Conservation (phyloP, 1,140 invertebrate genomes). For the Brachionus asplanchnoidis region DNA sequence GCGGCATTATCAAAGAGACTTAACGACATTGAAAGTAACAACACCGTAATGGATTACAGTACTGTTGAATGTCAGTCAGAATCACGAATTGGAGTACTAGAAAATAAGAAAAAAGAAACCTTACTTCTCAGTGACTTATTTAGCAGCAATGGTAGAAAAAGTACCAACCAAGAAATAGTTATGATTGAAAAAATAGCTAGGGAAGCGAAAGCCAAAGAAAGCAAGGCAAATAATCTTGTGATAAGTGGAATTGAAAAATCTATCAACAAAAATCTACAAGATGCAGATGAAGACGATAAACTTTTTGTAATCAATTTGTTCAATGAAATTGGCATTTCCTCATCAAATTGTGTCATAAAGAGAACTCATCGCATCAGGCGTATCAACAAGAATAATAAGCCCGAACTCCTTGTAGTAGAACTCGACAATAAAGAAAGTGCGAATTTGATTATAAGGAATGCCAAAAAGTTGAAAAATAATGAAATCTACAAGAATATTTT, state of each 20-base stretch:
- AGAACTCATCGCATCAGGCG: not conserved
- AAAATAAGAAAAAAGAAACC: not conserved
- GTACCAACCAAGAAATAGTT: not conserved
- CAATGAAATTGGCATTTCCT: not conserved
- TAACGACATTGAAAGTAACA: not conserved
- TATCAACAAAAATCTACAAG: not conserved
- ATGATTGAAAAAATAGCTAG: not conserved
- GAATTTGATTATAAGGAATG: not conserved
- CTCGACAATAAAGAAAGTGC: not conserved
- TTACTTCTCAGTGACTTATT: not conserved
- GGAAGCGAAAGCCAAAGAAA: not conserved
- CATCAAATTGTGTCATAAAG: not conserved
- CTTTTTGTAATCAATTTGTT: not conserved
- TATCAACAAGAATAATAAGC: not conserved
- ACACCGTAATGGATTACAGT: not conserved
- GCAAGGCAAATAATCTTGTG: not conserved
- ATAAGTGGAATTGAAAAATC: not conserved
- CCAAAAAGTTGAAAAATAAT: not conserved
- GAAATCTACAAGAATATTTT: not conserved
- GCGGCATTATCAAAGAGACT: not conserved
- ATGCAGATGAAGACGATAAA: not conserved
- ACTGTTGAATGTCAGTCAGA: not conserved
- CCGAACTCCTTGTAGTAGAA: not conserved
- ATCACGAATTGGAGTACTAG: not conserved
- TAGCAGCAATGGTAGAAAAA: not conserved